These are phyloP conservation scores for Trichogramma dendrolimi DNA, from an alignment of 2,888 invertebrate genomes.

Conservation along the genomic window DNA sequence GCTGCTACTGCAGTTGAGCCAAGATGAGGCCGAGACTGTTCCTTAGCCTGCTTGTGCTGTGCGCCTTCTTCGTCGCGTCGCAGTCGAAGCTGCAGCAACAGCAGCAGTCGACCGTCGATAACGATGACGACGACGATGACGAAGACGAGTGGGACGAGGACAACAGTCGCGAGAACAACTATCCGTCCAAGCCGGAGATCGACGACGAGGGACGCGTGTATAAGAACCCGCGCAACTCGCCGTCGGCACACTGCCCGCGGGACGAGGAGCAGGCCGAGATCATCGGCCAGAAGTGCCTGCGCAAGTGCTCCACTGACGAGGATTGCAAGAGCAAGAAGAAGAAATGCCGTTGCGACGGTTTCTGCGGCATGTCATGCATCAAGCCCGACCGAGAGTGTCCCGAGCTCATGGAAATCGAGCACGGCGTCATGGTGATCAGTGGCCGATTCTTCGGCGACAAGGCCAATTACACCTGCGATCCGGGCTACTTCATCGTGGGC, in stretches of 20 bases:
- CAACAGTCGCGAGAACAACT: constrained; percentile 50
- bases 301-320: constrained; percentile 88
- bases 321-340: constrained; percentile 97
- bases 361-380: constrained; percentile 95
- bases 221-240: constrained; percentile 84
- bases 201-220: constrained; percentile 79
- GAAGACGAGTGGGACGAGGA: constrained; percentile 57
- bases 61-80: constrained; percentile 39
- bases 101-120: constrained; percentile 43
- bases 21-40: constrained; percentile 42
- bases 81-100: constrained; percentile 47
- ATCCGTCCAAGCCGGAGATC: constrained; percentile 55
- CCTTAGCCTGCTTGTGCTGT: constrained; percentile 36
- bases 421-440: constrained; percentile 72
- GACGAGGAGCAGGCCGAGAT: constrained; percentile 81
- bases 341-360: constrained; percentile 93
- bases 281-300: constrained; percentile 80
- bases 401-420: constrained; percentile 69
- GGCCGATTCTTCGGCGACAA: constrained; percentile 79
- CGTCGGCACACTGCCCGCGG: constrained; percentile 78
- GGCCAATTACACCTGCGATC: constrained; percentile 81
- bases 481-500: constrained; percentile 84
- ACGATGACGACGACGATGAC: constrained; percentile 56
- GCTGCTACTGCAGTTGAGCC: neutral
- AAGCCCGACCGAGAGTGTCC: constrained; percentile 93